Base-by-base conservation (phyloP, 2,888 invertebrate species). In the Coleophora deauratella region DNA sequence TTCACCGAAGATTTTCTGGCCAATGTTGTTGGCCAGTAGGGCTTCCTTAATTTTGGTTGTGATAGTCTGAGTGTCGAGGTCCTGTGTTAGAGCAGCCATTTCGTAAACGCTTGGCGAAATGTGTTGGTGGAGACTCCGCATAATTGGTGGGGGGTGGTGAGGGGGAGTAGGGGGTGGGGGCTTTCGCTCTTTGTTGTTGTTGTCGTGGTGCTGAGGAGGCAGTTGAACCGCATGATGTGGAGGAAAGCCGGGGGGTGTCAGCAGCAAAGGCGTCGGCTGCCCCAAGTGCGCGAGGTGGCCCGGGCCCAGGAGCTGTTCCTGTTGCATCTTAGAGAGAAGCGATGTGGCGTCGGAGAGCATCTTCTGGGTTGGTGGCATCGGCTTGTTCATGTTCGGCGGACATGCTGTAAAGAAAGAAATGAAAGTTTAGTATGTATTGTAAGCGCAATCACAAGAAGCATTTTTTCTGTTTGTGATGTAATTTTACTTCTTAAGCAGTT, bases 1-100 rank as follows among this genome's bases (percentile, higher is more conserved):
- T 82, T 99, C 99, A 9, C 99, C 99, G 65, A 99, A 99, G 49
- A 97, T 96, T 88, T 98, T 98, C 79, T 99, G 99, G 2, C 98
- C 98, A 54, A 99, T 97, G 68, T 98, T 98, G 73, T 98, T 98
- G 32, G 98, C 97, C 40, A 98, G 87, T 9, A 99, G 87, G 0
- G 98, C 97, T 74, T 98, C 98, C 71, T 98, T 99, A 69, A 98
- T 98, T 75, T 96, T 96, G 8, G 97, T 97, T 2, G 98, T 98
- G 59, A 98, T 96, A 13, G 93, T 92, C 69, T 98, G 96, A 1
- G 99, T 99, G 77, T 99, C 98, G 49, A 99, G 88, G 72, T 98
- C 98, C 61, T 96, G 96, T 9, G 98, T 98, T 34, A 98, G 88
- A 3, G 98, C 98, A 1, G 98, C 97, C 94, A 98, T 96, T 78